Base-by-base conservation (phyloP, 2,797 vertebrate species). In the Acipenser transmontanus region DNA sequence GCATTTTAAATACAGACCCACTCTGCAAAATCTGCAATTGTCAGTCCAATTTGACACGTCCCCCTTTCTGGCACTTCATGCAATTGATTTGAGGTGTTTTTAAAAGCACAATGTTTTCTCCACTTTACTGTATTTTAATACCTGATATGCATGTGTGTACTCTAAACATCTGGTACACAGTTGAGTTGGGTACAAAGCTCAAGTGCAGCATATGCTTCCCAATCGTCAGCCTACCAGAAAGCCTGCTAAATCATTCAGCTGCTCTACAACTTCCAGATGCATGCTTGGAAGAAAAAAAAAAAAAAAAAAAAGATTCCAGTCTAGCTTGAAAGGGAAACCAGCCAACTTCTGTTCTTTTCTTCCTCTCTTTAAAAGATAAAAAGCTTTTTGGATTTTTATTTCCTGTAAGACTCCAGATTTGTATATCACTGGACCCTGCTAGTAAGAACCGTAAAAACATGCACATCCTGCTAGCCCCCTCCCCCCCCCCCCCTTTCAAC, bases 181-280 rank as follows among this genome's bases (percentile, higher is more conserved):
- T 69, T 54, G 20, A 64, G 65, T 71, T 50, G 50, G 49, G 69
- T 50, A 72, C 61, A 71, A 73, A 72, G 64, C 64, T 76, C 54
- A 66, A 73, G 59, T 17, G 8, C 47, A 74, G 48, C 47, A 68
- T 54, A 61, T 12, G 62, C 69, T 64, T 65, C 47, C 68, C 59
- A 65, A 13, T 54, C 59, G 34, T 2, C 0, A 0, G 0, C 66
- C 73, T 68, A 69, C 68, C 49, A 67, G 57, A 66, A 69, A 64
- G 48, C 64, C 66, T 73, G 61, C 13, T 76, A 70, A 78, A 74
- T 74, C 66, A 72, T 54, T 70, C 69, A 68, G 56, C 56, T 56
- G 70, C 59, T 66, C 1, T 1, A 69, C 73, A 73, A 47, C 49
- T 75, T 78, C 71, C 73, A 69, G 66, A 78, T 78, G 20, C 51